phyloP scores from a whole-genome alignment of 92 coral and sea anemone genomes.

The Hydrozoanthus gracilis region DNA sequence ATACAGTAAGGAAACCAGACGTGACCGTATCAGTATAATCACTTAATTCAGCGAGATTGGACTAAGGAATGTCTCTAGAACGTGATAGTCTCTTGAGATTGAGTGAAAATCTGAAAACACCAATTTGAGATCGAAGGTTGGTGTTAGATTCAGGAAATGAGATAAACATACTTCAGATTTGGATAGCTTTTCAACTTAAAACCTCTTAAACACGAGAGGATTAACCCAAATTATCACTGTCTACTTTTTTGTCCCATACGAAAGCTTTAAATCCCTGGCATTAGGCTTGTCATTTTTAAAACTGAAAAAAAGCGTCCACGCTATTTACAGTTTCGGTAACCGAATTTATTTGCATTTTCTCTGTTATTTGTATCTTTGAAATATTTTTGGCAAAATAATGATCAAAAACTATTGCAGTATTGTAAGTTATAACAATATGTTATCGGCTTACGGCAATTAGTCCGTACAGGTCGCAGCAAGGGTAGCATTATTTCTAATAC shows the following conservation, averaged over 20 bases:
- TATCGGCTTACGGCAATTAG: constrained; percentile 28
- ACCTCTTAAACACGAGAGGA: constrained; percentile 42
- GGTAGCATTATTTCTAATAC: background rate
- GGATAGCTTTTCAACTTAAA: constrained; percentile 34
- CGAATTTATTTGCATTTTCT: background rate
- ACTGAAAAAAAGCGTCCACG: background rate
- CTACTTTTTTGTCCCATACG: background rate
- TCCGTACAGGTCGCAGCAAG: constrained; percentile 16
- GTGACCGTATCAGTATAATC: constrained; percentile 2
- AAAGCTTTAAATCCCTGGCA: background rate
- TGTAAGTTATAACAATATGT: background rate
- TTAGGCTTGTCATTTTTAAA: background rate
- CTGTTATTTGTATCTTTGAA: constrained; percentile 15
- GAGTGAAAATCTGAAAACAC: background rate
- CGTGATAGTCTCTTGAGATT: background rate
- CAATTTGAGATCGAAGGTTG: constrained; percentile 4
- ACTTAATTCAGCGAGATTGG: background rate
- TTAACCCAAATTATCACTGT: constrained; percentile 37
- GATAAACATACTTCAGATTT: constrained; percentile 41
- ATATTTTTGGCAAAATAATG: background rate
- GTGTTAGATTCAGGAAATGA: constrained; percentile 28
- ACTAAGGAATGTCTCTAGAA: background rate
- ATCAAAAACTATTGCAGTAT: background rate
- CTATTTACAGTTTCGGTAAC: background rate
- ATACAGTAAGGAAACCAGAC: background rate